Percentiles rank a stretch among this genome's conserved stretches.
phyloP scores from a whole-genome alignment of 2,113 vertebrate species.

The Larimichthys polyactis region DNA sequence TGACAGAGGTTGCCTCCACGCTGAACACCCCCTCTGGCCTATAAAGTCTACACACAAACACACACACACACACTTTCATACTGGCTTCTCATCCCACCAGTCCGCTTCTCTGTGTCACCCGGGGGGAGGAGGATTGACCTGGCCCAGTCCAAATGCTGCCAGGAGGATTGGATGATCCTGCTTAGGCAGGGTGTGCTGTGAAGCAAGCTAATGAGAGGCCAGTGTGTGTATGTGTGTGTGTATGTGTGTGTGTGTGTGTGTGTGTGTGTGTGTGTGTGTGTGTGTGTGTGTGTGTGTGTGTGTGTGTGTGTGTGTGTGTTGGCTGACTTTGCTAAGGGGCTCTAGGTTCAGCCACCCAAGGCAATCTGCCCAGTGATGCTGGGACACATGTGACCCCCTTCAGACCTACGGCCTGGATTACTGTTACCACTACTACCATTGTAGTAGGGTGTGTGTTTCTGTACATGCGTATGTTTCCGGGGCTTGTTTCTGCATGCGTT shows the following conservation, averaged over 20 bases:
- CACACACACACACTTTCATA: conserved; percentile 22
- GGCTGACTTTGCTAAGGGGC: conserved; percentile 57
- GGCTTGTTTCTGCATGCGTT: conserved; percentile 34
- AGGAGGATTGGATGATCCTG: conserved; percentile 78
- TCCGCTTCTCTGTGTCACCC: conserved; percentile 52
- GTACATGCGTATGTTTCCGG: conserved; percentile 8
- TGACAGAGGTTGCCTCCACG: conserved; percentile 38
- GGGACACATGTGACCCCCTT: conserved; percentile 77
- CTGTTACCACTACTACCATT: conserved; percentile 42
- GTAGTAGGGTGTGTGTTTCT: conserved; percentile 3
- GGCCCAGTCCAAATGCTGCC: conserved; percentile 74
- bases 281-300: too few relatives aligned
- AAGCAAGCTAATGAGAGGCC: conserved; percentile 80
- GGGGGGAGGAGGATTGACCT: conserved; percentile 64
- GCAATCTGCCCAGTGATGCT: conserved; percentile 72
- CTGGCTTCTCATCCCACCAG: conserved; percentile 48
- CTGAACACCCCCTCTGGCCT: conserved; percentile 5
- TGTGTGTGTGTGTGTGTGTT: conserved; percentile 40
- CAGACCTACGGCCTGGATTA: conserved; percentile 67
- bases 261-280: too few relatives aligned
- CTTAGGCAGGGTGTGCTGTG: conserved; percentile 74
- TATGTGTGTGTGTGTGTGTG: conserved; percentile 20
- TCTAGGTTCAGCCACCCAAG: conserved; percentile 67
- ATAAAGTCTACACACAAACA: conserved; percentile 18
- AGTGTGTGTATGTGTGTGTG: conserved; percentile 37